Evolutionary conservation across 1,140 invertebrate species (phyloP).

Genomic region (Orchesella cincta): DNA sequence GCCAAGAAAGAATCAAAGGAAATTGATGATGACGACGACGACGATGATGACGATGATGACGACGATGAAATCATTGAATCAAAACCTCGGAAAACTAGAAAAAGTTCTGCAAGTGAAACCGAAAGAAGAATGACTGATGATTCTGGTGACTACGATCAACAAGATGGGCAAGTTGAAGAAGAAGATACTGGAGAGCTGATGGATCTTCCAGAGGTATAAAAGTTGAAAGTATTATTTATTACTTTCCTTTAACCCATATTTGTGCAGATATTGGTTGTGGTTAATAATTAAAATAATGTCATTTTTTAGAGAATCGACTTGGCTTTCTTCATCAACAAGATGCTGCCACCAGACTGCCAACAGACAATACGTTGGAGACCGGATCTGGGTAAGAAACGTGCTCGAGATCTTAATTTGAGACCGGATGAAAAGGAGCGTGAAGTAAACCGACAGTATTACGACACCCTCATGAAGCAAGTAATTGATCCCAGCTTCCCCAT

Average conservation of each 20-base stretch:
- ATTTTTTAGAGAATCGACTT: not conserved
- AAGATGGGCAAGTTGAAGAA: not conserved
- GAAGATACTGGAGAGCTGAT: not conserved
- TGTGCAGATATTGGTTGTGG: not conserved
- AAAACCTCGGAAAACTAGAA: too few species aligned
- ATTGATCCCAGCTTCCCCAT: constrained; percentile 12
- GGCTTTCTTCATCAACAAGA: not conserved
- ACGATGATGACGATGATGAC: not conserved
- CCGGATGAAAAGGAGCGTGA: not conserved
- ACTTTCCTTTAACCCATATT: too few species aligned
- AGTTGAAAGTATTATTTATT: too few species aligned
- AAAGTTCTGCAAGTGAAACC: not conserved
- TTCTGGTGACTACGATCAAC: not conserved
- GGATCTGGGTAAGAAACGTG: not conserved
- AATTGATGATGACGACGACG: not conserved
- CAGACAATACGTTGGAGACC: constrained; percentile 13
- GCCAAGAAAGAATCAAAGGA: not conserved
- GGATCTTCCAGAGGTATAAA: not conserved
- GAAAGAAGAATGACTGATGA: not conserved
- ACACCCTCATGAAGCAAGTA: constrained; percentile 2
- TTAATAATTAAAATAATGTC: not conserved
- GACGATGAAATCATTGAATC: not conserved
- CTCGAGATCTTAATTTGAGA: not conserved
- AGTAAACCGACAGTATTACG: not conserved
- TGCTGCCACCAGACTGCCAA: not conserved